These are phyloP conservation scores for Pygoscelis adeliae DNA, from an alignment of 2,113 vertebrate species.

Conservation along the genomic window DNA sequence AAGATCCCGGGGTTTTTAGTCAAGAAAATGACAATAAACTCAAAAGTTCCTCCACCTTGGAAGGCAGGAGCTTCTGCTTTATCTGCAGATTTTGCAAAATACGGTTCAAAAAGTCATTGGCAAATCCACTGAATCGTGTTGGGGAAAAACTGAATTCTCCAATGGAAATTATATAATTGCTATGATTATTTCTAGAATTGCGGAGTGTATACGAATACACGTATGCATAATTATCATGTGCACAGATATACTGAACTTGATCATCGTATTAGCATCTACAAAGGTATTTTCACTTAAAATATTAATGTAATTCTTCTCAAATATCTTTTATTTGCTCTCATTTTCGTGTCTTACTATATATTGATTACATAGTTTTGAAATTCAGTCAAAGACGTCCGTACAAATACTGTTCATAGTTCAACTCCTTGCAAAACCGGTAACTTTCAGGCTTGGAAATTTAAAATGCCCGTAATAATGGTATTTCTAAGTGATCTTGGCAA, in stretches of 20 bases:
- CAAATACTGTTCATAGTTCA: neutral
- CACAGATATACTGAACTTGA: neutral
- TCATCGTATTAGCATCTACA: neutral
- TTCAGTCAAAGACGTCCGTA: neutral
- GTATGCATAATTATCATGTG: neutral
- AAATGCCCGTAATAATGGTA: neutral
- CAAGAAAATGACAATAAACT: neutral
- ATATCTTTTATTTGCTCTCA: neutral
- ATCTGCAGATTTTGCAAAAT: neutral
- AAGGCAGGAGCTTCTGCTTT: neutral
- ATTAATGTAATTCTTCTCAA: neutral
- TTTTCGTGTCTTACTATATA: neutral
- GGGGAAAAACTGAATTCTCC: neutral
- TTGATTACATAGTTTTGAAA: neutral
- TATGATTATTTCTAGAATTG: neutral
- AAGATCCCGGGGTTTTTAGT: neutral
- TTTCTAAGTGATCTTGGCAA: neutral
- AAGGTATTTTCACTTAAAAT: neutral
- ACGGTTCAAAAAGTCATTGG: neutral
- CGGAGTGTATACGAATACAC: neutral
- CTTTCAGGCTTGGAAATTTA: neutral
- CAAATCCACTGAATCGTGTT: neutral
- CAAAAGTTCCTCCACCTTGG: neutral
- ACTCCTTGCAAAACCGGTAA: neutral
- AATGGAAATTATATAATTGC: rapidly evolving